These are phyloP conservation scores for Lasioglossum malachurum DNA, from an alignment of 2,888 invertebrate species.

Conservation along the genomic window DNA sequence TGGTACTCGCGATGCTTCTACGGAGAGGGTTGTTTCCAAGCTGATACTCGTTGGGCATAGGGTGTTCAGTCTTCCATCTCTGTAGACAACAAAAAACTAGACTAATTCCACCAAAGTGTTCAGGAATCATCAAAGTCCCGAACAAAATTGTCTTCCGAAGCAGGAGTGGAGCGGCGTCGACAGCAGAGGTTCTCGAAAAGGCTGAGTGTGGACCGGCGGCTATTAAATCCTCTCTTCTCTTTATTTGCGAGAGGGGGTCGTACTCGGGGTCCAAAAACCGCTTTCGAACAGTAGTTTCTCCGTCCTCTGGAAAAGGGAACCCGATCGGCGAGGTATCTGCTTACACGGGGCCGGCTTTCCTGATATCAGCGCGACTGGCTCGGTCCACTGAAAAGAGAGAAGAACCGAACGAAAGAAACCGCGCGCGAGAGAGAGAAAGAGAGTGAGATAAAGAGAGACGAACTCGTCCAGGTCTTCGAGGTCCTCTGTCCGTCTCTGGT, in stretches of 20 bases:
- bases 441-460: neutral
- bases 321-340: constrained; percentile 35
- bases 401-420: neutral
- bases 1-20: neutral
- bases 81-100: neutral
- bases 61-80: neutral
- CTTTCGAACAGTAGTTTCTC: constrained; percentile 48
- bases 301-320: constrained; percentile 39
- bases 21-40: neutral
- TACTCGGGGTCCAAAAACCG: constrained; percentile 12
- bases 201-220: neutral
- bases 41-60: neutral
- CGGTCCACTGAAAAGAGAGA: neutral
- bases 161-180: neutral
- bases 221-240: constrained; percentile 48
- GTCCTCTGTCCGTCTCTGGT: constrained; percentile 47
- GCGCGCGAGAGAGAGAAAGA: neutral
- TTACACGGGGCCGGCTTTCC: constrained; percentile 33
- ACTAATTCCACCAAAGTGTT: neutral
- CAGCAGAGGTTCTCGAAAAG: neutral
- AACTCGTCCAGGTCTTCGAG: neutral
- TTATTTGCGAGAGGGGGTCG: constrained; percentile 16
- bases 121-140: neutral
- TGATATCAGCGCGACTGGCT: constrained; percentile 26
- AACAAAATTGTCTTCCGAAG: too few relatives aligned